Base-by-base conservation (phyloP, 2,113 vertebrate genomes). In the Thomomys bottae region DNA sequence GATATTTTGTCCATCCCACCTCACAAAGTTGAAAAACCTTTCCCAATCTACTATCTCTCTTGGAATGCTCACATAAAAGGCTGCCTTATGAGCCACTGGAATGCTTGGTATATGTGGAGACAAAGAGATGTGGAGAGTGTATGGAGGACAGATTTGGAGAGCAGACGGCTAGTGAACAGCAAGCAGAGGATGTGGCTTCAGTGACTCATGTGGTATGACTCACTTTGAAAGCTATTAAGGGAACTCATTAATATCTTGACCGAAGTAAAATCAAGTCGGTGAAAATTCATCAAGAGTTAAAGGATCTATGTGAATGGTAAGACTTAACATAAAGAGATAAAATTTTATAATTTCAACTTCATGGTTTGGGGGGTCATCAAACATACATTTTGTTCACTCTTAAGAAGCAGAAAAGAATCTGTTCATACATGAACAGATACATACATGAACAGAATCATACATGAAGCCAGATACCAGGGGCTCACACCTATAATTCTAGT, bases 201-300 rank as follows among this genome's bases (percentile, higher is more conserved):
- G 57, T 79, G 75, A 94, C 49, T 84, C 90, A 89, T 2, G 34
- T 67, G 34, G 8, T 20, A 15, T 93, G 86, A 77, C 18, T 93
- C 73, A 45, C 20, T 88, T 76, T 32, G 81, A 30, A 59, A 89
- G 28, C 34, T 90, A 89, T 91, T 88, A 79, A 79, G 30, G 84
- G 66, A 93, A 94, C 76, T 91, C 3, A 34, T 26, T 80, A 89
- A 72, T 49, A 67, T 63, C 36, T 54, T 84, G 78, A 68, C 10
- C 70, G 36, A 89, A 82, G 4, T 42, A 66, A 93, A 93, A 79
- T 38, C 84, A 91, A 66, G 26, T 73, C 73, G 73, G 3, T 88
- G 71, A 88, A 95, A 95, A 85, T 40, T 61, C 36, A 89, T 75
- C 72, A 87, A 38, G 72, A 70, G 93, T 79, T 66, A 28, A 85